Percentiles rank a stretch among this genome's conserved stretches.
Conservation (phyloP, 2,113 vertebrate genomes). For the Castor canadensis region DNA sequence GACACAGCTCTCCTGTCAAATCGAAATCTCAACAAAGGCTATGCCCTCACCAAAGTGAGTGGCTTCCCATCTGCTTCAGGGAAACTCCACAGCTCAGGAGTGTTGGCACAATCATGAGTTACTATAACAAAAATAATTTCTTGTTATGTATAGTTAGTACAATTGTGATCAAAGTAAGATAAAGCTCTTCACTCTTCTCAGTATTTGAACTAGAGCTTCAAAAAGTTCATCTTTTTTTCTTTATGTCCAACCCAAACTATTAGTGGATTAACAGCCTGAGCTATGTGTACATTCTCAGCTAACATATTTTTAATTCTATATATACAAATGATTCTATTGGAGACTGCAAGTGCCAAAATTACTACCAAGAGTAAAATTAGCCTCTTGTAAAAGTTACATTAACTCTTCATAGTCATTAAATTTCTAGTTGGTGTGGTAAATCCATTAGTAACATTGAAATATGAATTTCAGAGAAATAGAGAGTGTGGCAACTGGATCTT, state of each 20-base stretch:
- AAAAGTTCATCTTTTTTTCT: neutral
- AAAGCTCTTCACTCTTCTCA: neutral
- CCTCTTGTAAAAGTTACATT: neutral
- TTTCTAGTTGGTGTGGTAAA: neutral
- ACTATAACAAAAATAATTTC: conserved; percentile 48
- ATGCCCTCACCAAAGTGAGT: conserved; percentile 43
- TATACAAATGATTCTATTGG: neutral
- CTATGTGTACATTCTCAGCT: neutral
- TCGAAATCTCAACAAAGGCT: conserved; percentile 46
- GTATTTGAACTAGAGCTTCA: neutral
- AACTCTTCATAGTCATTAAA: conserved; percentile 4
- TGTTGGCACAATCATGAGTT: neutral
- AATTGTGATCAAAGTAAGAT: neutral
- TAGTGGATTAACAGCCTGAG: neutral
- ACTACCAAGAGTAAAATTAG: neutral
- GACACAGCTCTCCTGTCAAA: conserved; percentile 46
- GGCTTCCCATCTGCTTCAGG: conserved; percentile 63
- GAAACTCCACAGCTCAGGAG: conserved; percentile 35
- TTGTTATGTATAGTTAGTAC: neutral
- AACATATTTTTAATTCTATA: conserved; percentile 47
- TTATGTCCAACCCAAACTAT: neutral
- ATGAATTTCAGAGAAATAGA: neutral
- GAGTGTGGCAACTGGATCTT: neutral
- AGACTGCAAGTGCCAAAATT: neutral
- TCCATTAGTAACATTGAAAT: neutral